Base-by-base conservation (phyloP, 2,797 vertebrate genomes). In the Kryptolebias ocellatus region DNA sequence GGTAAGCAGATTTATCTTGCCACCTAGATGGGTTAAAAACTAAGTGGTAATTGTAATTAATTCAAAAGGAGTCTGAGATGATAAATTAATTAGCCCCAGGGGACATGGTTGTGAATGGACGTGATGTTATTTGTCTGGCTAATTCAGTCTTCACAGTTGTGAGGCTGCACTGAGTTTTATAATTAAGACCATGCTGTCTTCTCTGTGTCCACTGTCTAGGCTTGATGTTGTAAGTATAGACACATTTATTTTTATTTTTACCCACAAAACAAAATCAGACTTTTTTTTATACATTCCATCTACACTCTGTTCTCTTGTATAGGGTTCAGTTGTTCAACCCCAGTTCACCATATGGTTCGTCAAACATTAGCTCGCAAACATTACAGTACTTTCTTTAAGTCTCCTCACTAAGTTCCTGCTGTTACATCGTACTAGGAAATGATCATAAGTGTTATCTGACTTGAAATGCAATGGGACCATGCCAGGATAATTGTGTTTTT, bases 1-100 rank as follows among this genome's bases (percentile, higher is more conserved):
- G 53, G 57, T 58, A 47, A 67, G 54, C 64, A 49, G 47, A 58
- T 53, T 46, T 11, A 65, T 51, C 69, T 55, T 12, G 27, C 42
- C 15, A 53, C 24, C 47, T 31, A 18, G 6, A 11, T 5, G 15
- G 39, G n/a, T 16, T 44, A n/a, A 46, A 53, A 64, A 54, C 17
- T 8, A 31, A 27, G 28, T 20, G 7, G 16, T 34, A 18, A 28
- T 29, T 29, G 2, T 28, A 16, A 56, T 67, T 60, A 10, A 63
- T 66, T 46, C 12, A 53, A 5, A 9, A 29, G 18, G 5, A 44
- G 4, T 56, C 55, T 24, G 45, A 55, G 2, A 64, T 29, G 39
- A 45, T 1, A 0, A 50, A 55, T 55, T 1, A 65, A 58, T 55
- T 50, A 64, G 16, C 17, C 16, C 37, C 1, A 28, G 28, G 7